phyloP scores from a whole-genome alignment of 1,140 invertebrate genomes.

The Grapholita molesta region DNA sequence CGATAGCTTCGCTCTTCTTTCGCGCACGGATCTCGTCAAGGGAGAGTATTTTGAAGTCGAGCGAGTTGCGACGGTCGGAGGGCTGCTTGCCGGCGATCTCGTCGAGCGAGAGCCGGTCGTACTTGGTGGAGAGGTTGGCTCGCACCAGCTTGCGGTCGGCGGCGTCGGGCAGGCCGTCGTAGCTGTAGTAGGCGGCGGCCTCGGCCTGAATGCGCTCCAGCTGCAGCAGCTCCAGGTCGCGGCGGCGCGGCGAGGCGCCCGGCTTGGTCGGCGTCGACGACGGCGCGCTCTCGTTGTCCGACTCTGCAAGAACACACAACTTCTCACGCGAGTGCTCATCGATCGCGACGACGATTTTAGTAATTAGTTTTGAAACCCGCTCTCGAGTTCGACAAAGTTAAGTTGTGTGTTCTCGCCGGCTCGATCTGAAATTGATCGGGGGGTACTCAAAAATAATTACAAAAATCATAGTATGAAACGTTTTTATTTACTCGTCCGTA shows the following conservation, averaged over 20 bases:
- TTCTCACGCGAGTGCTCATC: slow-evolving; percentile 41
- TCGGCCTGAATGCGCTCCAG: slow-evolving; percentile 84
- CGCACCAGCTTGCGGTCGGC: slow-evolving; percentile 49
- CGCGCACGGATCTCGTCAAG: slow-evolving; percentile 62
- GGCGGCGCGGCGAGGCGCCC: slow-evolving; percentile 70
- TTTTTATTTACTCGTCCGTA: slow-evolving; percentile 74
- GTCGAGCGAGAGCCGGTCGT: slow-evolving; percentile 57
- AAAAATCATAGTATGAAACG: slow-evolving; percentile 75
- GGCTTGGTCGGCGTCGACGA: slow-evolving; percentile 79
- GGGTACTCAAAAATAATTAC: slow-evolving; percentile 74
- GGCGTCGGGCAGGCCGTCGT: slow-evolving; percentile 54
- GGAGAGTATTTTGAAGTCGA: slow-evolving; percentile 67
- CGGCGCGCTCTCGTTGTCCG: slow-evolving; percentile 83
- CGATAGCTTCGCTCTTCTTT: slow-evolving; percentile 51
- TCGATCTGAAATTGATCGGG: slow-evolving; percentile 58
- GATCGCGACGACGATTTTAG: slow-evolving; percentile 58
- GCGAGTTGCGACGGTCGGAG: slow-evolving; percentile 36
- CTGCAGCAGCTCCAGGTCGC: slow-evolving; percentile 82
- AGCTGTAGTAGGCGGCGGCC: slow-evolving; percentile 83
- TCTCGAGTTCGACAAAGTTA: slow-evolving; percentile 39
- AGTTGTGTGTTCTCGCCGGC: slow-evolving; percentile 58
- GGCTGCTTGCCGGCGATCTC: slow-evolving; percentile 51
- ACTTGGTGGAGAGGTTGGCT: slow-evolving; percentile 48
- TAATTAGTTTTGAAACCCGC: slow-evolving; percentile 67
- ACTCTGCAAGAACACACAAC: slow-evolving; percentile 85